A percentile compares a stretch with the other conserved stretches of the same genome.
Evolutionary conservation across 2,113 vertebrate species (phyloP).

Genomic region (Hystrix brachyura): DNA sequence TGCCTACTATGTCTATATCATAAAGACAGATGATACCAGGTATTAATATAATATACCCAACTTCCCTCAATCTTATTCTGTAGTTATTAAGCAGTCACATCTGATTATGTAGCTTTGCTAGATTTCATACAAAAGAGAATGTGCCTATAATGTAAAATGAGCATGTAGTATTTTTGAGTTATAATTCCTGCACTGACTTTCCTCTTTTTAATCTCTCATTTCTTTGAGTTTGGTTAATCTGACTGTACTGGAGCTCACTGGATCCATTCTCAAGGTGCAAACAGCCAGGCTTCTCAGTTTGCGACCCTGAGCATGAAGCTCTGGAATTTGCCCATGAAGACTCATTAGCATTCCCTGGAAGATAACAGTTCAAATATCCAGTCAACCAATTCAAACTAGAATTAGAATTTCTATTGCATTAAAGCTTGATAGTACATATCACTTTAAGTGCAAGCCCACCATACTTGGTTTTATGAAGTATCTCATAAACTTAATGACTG

Average conservation of each 20-base stretch:
- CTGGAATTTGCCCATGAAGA: slow-evolving; percentile 19
- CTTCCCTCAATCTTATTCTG: background rate
- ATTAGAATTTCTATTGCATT: background rate
- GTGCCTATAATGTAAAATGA: background rate
- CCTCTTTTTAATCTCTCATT: background rate
- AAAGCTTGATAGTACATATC: background rate
- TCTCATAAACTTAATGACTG: slow-evolving; percentile 4
- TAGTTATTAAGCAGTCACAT: background rate
- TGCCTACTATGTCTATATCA: background rate
- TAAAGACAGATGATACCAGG: background rate
- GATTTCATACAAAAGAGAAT: slow-evolving; percentile 4
- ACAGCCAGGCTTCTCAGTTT: background rate
- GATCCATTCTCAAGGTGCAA: background rate
- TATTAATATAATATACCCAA: slow-evolving; percentile 9
- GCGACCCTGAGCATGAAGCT: background rate
- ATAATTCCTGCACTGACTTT: background rate
- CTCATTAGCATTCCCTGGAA: background rate
- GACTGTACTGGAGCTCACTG: background rate
- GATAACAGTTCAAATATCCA: slow-evolving; percentile 29
- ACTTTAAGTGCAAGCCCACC: background rate
- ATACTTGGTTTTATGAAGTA: slow-evolving; percentile 1
- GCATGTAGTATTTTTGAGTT: background rate
- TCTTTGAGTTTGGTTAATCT: slow-evolving; percentile 24
- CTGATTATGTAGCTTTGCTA: background rate
- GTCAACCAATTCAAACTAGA: slow-evolving; percentile 42